These are phyloP conservation scores for Sceliomorpha sp. DNA, from an alignment of 2,888 invertebrate species.

Conservation along the genomic window DNA sequence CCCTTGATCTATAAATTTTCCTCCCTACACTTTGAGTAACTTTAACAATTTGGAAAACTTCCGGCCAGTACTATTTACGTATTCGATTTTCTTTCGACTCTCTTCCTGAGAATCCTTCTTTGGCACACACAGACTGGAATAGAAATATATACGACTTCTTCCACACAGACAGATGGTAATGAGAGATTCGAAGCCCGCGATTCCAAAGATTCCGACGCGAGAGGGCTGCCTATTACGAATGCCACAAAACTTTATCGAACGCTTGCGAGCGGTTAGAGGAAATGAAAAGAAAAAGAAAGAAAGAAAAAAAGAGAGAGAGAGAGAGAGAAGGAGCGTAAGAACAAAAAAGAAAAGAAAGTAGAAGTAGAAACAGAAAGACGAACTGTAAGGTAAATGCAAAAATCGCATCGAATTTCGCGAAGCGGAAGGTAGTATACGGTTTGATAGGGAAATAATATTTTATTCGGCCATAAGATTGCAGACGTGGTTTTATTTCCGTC, in stretches of 20 bases:
- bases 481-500: constrained; percentile 63
- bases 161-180: constrained; percentile 22
- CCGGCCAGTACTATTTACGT: constrained; percentile 44
- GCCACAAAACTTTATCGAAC: constrained; percentile 75
- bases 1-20: constrained; percentile 46
- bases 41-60: constrained; percentile 50
- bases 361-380: constrained; percentile 54
- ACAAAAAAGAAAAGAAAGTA: constrained; percentile 32
- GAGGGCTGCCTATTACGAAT: constrained; percentile 65
- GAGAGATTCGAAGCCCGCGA: constrained; percentile 48
- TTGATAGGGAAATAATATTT: constrained; percentile 78
- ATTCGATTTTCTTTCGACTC: constrained; percentile 37
- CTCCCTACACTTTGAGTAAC: constrained; percentile 35
- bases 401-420: constrained; percentile 65
- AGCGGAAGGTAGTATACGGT: constrained; percentile 60
- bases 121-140: not conserved
- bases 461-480: constrained; percentile 71
- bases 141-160: not conserved
- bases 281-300: constrained; percentile 50
- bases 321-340: constrained; percentile 51
- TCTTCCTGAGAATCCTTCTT: constrained; percentile 14
- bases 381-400: constrained; percentile 62
- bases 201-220: constrained; percentile 54
- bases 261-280: constrained; percentile 61
- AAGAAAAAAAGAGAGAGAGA: constrained; percentile 37